phyloP scores from a whole-genome alignment of 1,140 invertebrate genomes.

The Hesperophylax magnus region DNA sequence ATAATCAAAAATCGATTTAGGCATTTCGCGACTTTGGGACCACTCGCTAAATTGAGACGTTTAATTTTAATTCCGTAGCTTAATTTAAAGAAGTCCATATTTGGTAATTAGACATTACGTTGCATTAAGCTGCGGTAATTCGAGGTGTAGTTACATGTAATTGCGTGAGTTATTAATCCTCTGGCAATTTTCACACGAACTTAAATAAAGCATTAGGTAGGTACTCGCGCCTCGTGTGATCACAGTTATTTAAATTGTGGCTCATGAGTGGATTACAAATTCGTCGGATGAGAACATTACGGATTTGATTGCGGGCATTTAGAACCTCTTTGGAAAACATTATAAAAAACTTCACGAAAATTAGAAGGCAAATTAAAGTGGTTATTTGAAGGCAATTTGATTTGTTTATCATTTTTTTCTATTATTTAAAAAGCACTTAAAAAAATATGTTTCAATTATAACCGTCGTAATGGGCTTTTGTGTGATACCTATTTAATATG shows the following conservation, averaged over 20 bases:
- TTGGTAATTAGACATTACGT: constrained; percentile 29
- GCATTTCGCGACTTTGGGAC: constrained; percentile 22
- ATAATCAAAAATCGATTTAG: constrained; percentile 54
- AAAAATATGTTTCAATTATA: too few relatives aligned
- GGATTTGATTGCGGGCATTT: too few relatives aligned
- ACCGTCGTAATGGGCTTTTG: too few relatives aligned
- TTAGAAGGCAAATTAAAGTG: too few relatives aligned
- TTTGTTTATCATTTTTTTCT: too few relatives aligned
- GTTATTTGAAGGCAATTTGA: too few relatives aligned
- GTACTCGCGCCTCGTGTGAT: background rate
- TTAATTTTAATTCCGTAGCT: constrained; percentile 30
- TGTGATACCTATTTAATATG: too few relatives aligned
- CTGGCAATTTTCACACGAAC: constrained; percentile 12
- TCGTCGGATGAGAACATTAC: too few relatives aligned
- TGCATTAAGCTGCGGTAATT: background rate
- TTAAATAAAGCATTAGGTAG: too few relatives aligned
- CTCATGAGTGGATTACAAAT: background rate
- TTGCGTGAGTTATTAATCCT: background rate
- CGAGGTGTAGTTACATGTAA: background rate
- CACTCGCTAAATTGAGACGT: constrained; percentile 48
- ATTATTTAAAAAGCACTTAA: too few relatives aligned
- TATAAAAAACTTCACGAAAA: too few relatives aligned
- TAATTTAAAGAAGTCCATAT: background rate
- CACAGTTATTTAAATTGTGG: background rate
- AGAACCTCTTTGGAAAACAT: too few relatives aligned